A percentile compares a stretch with the other conserved stretches of the same genome.
These are phyloP conservation scores for Labia minor DNA, from an alignment of 2,888 invertebrate genomes.

Conservation along the genomic window DNA sequence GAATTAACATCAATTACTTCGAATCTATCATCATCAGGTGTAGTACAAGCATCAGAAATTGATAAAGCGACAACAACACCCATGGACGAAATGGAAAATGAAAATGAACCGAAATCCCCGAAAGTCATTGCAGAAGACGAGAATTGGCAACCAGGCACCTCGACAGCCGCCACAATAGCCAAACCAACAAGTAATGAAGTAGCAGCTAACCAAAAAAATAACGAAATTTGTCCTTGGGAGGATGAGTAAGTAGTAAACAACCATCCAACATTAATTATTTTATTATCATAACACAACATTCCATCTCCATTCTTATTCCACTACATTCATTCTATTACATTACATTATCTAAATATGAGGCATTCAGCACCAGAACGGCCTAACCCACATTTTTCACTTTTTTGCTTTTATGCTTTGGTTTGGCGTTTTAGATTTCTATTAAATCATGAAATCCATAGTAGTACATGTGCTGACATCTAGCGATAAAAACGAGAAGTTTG, in stretches of 20 bases:
- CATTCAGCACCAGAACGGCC: too few species aligned
- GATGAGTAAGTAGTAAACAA: constrained; percentile 67
- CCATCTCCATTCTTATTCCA: not conserved
- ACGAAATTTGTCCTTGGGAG: constrained; percentile 89
- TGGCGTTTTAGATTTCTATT: too few species aligned
- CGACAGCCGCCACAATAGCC: constrained; percentile 20
- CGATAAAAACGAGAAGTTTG: too few species aligned
- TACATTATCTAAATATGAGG: too few species aligned
- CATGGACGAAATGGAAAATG: constrained; percentile 26
- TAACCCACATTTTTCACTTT: too few species aligned
- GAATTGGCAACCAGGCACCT: constrained; percentile 20
- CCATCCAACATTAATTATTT: not conserved
- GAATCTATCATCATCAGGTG: constrained; percentile 15
- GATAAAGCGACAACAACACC: not conserved
- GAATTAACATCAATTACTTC: not conserved
- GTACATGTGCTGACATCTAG: too few species aligned
- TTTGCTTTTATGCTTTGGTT: too few species aligned
- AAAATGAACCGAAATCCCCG: constrained; percentile 20
- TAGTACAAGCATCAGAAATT: not conserved
- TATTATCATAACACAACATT: not conserved
- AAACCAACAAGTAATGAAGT: too few species aligned
- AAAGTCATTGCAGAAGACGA: constrained; percentile 24
- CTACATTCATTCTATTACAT: too few species aligned
- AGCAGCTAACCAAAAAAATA: constrained; percentile 46
- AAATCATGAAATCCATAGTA: too few species aligned